These are phyloP conservation scores for Amblyraja radiata DNA, from an alignment of 2,797 vertebrate species.

Conservation along the genomic window DNA sequence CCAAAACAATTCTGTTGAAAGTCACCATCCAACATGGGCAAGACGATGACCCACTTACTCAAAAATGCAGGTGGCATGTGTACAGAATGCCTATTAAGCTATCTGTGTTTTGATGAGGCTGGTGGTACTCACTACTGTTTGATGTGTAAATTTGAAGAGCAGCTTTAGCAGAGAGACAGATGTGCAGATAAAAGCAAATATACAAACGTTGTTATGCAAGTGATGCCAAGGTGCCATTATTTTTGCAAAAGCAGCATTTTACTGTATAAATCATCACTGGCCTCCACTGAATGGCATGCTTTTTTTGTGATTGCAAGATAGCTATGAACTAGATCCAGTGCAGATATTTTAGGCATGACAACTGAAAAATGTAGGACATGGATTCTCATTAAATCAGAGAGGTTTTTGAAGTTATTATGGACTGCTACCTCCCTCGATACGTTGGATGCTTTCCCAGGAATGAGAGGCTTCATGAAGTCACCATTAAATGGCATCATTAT, in stretches of 20 bases:
- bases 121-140: background rate
- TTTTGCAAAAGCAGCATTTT: background rate
- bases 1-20: background rate
- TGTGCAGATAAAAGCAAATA: background rate
- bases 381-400: no score
- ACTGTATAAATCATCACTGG: background rate
- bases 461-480: no score
- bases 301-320: background rate
- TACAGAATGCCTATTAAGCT: background rate
- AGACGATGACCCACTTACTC: background rate
- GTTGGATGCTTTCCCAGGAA: no score
- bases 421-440: no score
- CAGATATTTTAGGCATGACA: background rate
- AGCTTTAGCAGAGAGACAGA: background rate
- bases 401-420: no score
- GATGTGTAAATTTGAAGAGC: background rate
- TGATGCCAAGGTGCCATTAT: background rate
- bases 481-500: no score
- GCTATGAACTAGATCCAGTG: background rate
- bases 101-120: background rate
- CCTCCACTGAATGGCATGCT: background rate
- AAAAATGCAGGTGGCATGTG: constrained; percentile 7
- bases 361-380: no score
- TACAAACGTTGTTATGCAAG: background rate
- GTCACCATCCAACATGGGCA: background rate